Conservation (phyloP, 2,888 invertebrate species). For the Eristalis pertinax region DNA sequence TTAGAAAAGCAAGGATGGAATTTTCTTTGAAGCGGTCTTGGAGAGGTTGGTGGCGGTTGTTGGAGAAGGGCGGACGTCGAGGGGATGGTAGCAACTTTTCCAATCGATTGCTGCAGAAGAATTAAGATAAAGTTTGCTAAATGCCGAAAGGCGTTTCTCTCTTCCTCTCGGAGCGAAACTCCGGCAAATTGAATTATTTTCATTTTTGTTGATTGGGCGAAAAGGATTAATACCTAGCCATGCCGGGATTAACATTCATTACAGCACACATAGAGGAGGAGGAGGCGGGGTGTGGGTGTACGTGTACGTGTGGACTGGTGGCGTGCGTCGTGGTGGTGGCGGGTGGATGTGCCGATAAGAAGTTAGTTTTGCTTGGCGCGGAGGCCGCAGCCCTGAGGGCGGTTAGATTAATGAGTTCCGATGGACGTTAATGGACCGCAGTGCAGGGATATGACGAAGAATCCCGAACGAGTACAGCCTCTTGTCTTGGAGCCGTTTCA, state of each 20-base stretch:
- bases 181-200: slow-evolving; percentile 69
- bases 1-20: slow-evolving; percentile 58
- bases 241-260: slow-evolving; percentile 63
- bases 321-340: too few relatives aligned
- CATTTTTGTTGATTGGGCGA: slow-evolving; percentile 71
- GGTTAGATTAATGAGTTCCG: slow-evolving; percentile 72
- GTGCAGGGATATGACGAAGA: slow-evolving; percentile 28
- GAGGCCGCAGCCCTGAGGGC: slow-evolving; percentile 54
- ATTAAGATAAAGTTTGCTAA: slow-evolving; percentile 70
- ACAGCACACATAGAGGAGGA: slow-evolving; percentile 18
- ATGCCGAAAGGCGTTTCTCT: slow-evolving; percentile 64
- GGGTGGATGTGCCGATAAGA: slow-evolving; percentile 24
- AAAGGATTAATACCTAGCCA: slow-evolving; percentile 71
- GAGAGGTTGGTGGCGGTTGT: slow-evolving; percentile 14
- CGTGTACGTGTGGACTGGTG: background rate
- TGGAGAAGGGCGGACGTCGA: slow-evolving; percentile 1
- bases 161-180: slow-evolving; percentile 36
- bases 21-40: slow-evolving; percentile 67
- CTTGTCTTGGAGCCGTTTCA: background rate
- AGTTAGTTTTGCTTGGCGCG: slow-evolving; percentile 56
- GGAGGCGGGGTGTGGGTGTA: too few relatives aligned
- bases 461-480: background rate
- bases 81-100: slow-evolving; percentile 52
- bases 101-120: slow-evolving; percentile 70
- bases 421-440: slow-evolving; percentile 69